Evolutionary conservation across 2,888 invertebrate species (phyloP).

Genomic region (Napeogenes sylphis): DNA sequence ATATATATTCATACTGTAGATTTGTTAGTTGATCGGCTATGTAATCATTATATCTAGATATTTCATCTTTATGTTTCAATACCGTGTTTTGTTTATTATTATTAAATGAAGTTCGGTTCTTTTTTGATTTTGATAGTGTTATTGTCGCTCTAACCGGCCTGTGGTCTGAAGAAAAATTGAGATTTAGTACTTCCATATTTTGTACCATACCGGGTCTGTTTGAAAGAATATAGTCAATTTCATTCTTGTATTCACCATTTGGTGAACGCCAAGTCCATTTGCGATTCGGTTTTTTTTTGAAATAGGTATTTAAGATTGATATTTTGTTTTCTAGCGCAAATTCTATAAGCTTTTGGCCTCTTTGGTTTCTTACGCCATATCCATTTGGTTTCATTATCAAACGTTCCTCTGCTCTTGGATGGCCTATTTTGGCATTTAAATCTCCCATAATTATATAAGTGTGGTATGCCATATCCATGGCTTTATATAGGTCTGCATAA

Average conservation of each 20-base stretch:
- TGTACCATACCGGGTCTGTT: constrained; percentile 11
- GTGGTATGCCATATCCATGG: constrained; percentile 20
- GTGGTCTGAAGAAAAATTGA: constrained; percentile 21
- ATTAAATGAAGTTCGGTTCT: too few relatives aligned
- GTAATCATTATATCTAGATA: constrained; percentile 19
- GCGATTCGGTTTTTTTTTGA: constrained; percentile 22
- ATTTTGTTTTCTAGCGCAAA: constrained; percentile 32
- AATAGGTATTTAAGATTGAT: constrained; percentile 31
- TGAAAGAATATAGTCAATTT: constrained; percentile 21
- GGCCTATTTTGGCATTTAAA: constrained; percentile 19
- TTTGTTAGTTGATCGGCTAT: constrained; percentile 4
- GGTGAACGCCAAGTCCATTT: constrained; percentile 35
- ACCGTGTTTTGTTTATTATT: too few relatives aligned
- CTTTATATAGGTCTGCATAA: constrained; percentile 20
- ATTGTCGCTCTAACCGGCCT: constrained; percentile 18
- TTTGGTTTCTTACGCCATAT: too few relatives aligned
- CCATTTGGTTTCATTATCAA: too few relatives aligned
- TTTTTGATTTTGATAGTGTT: constrained; percentile 5
- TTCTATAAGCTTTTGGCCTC: constrained; percentile 20
- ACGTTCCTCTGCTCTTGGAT: too few relatives aligned
- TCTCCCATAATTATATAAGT: constrained; percentile 24
- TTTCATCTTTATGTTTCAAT: too few relatives aligned
- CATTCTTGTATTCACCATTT: constrained; percentile 15
- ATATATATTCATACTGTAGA: background rate
- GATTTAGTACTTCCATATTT: constrained; percentile 18